These are phyloP conservation scores for Chloromyia formosa DNA, from an alignment of 2,888 invertebrate genomes.

Conservation along the genomic window DNA sequence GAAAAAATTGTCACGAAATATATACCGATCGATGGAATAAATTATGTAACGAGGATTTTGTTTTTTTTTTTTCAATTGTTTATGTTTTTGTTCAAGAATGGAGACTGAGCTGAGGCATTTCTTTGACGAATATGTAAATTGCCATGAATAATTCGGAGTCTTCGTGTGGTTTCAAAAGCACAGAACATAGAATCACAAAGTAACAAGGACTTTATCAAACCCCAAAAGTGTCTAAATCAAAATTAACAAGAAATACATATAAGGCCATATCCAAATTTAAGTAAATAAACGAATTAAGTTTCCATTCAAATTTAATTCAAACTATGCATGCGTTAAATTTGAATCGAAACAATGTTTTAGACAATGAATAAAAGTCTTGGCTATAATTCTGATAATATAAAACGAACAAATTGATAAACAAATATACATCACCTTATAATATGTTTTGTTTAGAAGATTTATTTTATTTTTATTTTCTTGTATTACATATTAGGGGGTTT, in stretches of 20 bases:
- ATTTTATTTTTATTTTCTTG: neutral
- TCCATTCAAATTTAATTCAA: neutral
- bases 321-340: neutral
- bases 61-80: too few relatives aligned
- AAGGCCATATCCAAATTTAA: slow-evolving; percentile 5
- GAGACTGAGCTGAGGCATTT: too few relatives aligned
- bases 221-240: neutral
- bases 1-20: neutral
- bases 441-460: too few relatives aligned
- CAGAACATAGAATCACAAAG: neutral
- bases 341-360: neutral
- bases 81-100: too few relatives aligned
- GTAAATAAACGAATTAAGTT: neutral
- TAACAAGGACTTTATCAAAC: slow-evolving; percentile 6
- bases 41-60: too few relatives aligned
- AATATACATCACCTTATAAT: too few relatives aligned
- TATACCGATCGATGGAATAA: neutral
- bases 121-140: too few relatives aligned
- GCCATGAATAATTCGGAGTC: too few relatives aligned
- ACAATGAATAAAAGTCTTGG: too few relatives aligned
- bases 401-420: too few relatives aligned
- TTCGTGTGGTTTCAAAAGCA: too few relatives aligned
- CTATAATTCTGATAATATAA: too few relatives aligned
- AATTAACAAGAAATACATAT: neutral
- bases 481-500: neutral